These are phyloP conservation scores for Phymorhynchus buccinoides DNA, from an alignment of 1,140 invertebrate genomes.

Conservation along the genomic window DNA sequence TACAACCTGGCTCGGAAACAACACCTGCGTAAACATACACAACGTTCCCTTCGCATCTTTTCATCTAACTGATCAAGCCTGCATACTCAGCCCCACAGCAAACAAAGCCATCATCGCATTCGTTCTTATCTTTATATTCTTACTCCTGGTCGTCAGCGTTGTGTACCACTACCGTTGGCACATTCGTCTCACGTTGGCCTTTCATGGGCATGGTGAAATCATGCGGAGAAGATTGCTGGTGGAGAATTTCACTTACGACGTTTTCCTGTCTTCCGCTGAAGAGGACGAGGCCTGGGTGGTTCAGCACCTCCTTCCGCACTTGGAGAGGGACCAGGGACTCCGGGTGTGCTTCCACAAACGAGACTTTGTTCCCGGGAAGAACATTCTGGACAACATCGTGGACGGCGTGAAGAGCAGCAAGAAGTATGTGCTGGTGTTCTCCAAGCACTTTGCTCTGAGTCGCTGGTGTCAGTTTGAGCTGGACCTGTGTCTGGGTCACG, in stretches of 20 bases:
- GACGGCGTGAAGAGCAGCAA: conserved; percentile 52
- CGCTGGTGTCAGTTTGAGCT: conserved; percentile 70
- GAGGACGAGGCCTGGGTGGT: not conserved
- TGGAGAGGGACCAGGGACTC: conserved; percentile 25
- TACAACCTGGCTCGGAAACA: not conserved
- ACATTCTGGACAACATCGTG: conserved; percentile 58
- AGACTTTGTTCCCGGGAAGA: conserved; percentile 56
- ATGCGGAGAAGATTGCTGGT: not conserved
- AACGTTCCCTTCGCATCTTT: not conserved
- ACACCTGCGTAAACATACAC: not conserved
- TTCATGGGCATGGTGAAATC: not conserved
- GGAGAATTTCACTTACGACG: conserved; percentile 42
- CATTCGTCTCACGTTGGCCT: conserved; percentile 21
- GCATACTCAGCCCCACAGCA: not conserved
- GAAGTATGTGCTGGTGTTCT: conserved; percentile 55
- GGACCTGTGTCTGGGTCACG: conserved; percentile 61
- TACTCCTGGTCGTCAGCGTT: not conserved
- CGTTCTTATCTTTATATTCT: not conserved
- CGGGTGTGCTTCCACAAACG: conserved; percentile 60
- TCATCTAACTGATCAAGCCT: conserved; percentile 1
- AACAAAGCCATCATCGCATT: not conserved
- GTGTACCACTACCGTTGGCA: not conserved
- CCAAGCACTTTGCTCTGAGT: conserved; percentile 52
- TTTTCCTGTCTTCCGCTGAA: conserved; percentile 38
- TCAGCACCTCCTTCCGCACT: not conserved